Conservation (phyloP, 2,888 invertebrate species). For the Thymelicus sylvestris region DNA sequence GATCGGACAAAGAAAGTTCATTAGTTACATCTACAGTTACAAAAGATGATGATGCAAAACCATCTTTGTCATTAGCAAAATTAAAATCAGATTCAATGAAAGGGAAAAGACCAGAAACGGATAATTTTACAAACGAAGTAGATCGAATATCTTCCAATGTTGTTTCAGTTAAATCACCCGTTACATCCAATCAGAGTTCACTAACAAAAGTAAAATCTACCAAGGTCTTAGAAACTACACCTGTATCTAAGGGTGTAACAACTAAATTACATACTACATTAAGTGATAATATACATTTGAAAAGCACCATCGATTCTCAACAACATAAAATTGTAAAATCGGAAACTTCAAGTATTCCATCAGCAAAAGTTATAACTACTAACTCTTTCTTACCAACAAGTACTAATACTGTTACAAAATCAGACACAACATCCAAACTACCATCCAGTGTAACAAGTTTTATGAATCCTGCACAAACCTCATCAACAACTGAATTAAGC, state of each 20-base stretch:
- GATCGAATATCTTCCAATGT: not conserved
- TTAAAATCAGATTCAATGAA: not conserved
- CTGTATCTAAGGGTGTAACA: not conserved
- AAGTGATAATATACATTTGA: not conserved
- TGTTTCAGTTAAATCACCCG: not conserved
- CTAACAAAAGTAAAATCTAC: not conserved
- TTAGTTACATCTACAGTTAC: not conserved
- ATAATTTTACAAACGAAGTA: not conserved
- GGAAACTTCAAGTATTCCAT: not conserved
- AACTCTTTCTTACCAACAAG: slow-evolving; percentile 2
- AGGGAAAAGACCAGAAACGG: slow-evolving; percentile 7
- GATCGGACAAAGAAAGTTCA: not conserved
- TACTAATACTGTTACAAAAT: slow-evolving; percentile 6
- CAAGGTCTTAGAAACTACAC: not conserved
- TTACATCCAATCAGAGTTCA: not conserved
- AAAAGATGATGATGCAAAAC: not conserved
- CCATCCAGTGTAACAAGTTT: not conserved
- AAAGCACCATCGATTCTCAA: not conserved
- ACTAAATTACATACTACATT: not conserved
- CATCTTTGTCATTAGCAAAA: slow-evolving; percentile 4
- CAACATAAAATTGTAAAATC: not conserved
- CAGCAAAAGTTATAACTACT: not conserved
- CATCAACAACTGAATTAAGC: slow-evolving; percentile 6
- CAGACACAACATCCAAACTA: slow-evolving; percentile 8
- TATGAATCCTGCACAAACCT: not conserved